Conservation (phyloP, 2,113 vertebrate genomes). For the Cavia porcellus region DNA sequence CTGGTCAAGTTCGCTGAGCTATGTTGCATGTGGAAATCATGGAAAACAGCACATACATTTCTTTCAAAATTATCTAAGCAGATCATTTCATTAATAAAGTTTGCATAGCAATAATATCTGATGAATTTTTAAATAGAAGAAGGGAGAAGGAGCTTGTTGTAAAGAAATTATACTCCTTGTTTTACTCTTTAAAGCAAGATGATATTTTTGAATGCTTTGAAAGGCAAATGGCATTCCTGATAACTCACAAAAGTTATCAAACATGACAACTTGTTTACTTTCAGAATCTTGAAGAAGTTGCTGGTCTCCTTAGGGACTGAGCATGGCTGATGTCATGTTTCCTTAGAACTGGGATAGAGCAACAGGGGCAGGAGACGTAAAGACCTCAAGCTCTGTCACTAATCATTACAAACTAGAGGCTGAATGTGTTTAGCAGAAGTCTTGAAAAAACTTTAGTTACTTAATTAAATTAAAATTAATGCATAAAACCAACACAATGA, state of each 20-base stretch:
- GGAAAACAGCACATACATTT: conserved; percentile 21
- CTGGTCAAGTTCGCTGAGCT: conserved; percentile 28
- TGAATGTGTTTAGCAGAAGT: not conserved
- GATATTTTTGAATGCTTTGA: conserved; percentile 44
- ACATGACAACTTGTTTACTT: not conserved
- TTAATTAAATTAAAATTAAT: not conserved
- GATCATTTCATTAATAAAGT: conserved; percentile 60
- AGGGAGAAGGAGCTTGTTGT: not conserved
- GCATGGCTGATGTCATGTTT: not conserved
- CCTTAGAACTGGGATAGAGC: not conserved
- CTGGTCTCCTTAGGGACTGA: not conserved
- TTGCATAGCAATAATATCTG: not conserved
- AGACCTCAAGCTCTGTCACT: not conserved
- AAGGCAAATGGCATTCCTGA: not conserved
- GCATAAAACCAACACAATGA: not conserved
- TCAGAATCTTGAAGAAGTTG: not conserved
- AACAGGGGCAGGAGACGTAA: not conserved
- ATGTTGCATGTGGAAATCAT: not conserved
- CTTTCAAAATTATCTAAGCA: not conserved
- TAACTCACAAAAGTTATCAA: not conserved
- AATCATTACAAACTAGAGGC: not conserved
- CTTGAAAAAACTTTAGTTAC: not conserved
- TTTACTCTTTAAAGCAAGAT: conserved; percentile 24
- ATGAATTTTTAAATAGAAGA: not conserved
- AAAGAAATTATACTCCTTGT: not conserved